phyloP scores from a whole-genome alignment of 1,140 invertebrate species.

The Drosophila baimaii region DNA sequence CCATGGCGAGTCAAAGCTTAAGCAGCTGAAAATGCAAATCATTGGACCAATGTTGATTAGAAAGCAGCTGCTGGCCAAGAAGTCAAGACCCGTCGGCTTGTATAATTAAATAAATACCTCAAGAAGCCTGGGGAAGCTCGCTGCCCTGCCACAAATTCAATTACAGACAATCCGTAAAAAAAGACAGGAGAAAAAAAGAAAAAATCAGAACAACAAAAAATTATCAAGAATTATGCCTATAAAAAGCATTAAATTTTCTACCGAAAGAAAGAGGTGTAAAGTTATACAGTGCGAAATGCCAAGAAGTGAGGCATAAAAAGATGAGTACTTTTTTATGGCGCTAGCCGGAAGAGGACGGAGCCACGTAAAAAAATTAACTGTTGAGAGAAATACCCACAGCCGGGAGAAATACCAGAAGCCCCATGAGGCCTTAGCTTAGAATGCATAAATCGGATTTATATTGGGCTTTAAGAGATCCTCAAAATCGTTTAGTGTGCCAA shows the following conservation, averaged over 20 bases:
- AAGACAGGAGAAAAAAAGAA: neutral
- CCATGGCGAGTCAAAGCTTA: constrained; percentile 27
- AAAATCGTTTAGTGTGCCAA: constrained; percentile 72
- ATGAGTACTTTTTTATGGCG: constrained; percentile 69
- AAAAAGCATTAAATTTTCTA: constrained; percentile 39
- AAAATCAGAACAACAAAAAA: constrained; percentile 47
- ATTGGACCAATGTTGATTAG: constrained; percentile 71
- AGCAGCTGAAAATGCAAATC: constrained; percentile 79
- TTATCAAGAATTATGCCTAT: constrained; percentile 41
- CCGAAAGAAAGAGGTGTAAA: constrained; percentile 67
- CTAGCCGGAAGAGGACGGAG: constrained; percentile 61
- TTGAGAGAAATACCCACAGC: neutral
- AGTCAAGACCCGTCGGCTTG: constrained; percentile 35
- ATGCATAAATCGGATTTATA: constrained; percentile 70
- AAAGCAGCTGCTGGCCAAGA: constrained; percentile 52
- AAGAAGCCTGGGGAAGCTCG: constrained; percentile 11
- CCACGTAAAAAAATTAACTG: constrained; percentile 20
- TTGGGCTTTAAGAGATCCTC: constrained; percentile 63
- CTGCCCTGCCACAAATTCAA: constrained; percentile 72
- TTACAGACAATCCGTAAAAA: constrained; percentile 60
- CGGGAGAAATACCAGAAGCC: neutral
- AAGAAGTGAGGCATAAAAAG: constrained; percentile 60
- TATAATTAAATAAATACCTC: constrained; percentile 77
- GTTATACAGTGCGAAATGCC: constrained; percentile 51
- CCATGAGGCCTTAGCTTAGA: constrained; percentile 21